These are phyloP conservation scores for Bombus waltoni DNA, from an alignment of 1,140 invertebrate genomes.

Conservation along the genomic window DNA sequence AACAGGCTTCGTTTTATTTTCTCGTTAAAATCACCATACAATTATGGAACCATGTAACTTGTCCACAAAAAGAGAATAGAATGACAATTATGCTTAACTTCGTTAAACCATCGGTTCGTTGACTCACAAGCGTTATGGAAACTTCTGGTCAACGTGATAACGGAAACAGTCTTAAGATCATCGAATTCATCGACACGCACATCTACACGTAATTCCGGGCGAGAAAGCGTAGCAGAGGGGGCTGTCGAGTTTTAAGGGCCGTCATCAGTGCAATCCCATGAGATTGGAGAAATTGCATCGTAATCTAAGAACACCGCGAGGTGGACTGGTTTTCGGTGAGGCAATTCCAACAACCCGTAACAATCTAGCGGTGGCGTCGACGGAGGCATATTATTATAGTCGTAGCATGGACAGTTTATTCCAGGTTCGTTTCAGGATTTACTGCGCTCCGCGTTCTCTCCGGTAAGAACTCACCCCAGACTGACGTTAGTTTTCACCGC, in stretches of 20 bases:
- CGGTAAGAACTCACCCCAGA: slow-evolving; percentile 67
- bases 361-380: slow-evolving; percentile 60
- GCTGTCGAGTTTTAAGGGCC: slow-evolving; percentile 61
- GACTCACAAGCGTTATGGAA: slow-evolving; percentile 13
- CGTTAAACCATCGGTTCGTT: not conserved
- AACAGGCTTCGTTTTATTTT: no score
- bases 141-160: slow-evolving; percentile 5
- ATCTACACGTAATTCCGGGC: slow-evolving; percentile 43
- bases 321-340: slow-evolving; percentile 67
- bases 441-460: slow-evolving; percentile 60
- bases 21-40: no score
- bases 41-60: no score
- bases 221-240: slow-evolving; percentile 6
- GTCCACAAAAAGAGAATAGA: not conserved
- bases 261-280: slow-evolving; percentile 54
- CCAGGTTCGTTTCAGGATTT: slow-evolving; percentile 77
- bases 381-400: slow-evolving; percentile 74
- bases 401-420: slow-evolving; percentile 76
- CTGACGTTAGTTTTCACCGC: slow-evolving; percentile 61
- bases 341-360: slow-evolving; percentile 73
- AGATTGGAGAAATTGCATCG: slow-evolving; percentile 71
- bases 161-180: not conserved
- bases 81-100: not conserved
- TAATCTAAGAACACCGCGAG: slow-evolving; percentile 68
- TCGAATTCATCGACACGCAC: slow-evolving; percentile 52